These are phyloP conservation scores for Neopelma chrysocephalum DNA, from an alignment of 2,797 vertebrate species.

Conservation along the genomic window DNA sequence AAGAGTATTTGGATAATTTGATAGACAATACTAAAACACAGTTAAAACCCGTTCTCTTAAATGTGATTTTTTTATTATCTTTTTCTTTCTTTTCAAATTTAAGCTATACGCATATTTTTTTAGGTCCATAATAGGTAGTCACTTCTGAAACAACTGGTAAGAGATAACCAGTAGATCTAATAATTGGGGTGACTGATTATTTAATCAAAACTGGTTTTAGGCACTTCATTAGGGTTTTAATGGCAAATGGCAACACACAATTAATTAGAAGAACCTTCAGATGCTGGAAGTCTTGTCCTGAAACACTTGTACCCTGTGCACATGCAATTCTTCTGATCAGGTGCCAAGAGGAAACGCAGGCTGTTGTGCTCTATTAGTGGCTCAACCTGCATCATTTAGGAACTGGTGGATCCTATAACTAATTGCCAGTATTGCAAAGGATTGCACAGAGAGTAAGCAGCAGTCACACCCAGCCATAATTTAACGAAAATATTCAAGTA, in stretches of 20 bases:
- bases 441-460: not conserved
- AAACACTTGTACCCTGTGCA: not conserved
- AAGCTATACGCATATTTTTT: not conserved
- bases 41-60: not conserved
- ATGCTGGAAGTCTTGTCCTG: not conserved
- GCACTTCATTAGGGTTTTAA: slow-evolving; percentile 42
- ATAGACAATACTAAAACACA: not conserved
- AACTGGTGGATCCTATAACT: not conserved
- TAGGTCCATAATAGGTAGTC: not conserved
- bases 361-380: not conserved
- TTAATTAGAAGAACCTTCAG: slow-evolving; percentile 30
- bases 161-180: slow-evolving; percentile 36
- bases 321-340: not conserved
- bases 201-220: slow-evolving; percentile 29
- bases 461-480: not conserved
- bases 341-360: not conserved
- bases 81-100: slow-evolving; percentile 5
- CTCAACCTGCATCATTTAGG: slow-evolving; percentile 33
- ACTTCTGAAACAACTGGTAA: slow-evolving; percentile 21
- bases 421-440: slow-evolving; percentile 41
- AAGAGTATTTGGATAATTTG: not conserved
- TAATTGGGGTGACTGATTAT: slow-evolving; percentile 35
- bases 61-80: not conserved
- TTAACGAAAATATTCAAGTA: not conserved
- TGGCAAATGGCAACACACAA: slow-evolving; percentile 17